Evolutionary conservation across 2,888 invertebrate genomes (phyloP).

Genomic region (Oligia strigilis): DNA sequence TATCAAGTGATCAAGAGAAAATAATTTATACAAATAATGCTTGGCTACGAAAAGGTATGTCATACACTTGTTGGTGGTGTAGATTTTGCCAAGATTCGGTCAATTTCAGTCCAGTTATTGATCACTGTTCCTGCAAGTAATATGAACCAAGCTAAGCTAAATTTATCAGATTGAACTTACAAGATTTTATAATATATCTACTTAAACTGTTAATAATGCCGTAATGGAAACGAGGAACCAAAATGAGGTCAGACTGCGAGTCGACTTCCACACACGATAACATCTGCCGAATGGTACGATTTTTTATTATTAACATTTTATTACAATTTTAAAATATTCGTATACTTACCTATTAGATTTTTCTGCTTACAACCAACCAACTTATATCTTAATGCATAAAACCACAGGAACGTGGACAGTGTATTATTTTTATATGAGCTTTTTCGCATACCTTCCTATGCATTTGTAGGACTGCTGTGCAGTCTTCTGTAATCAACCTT

Average conservation of each 20-base stretch:
- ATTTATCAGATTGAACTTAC: constrained; percentile 11
- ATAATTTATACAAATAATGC: constrained; percentile 10
- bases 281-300: constrained; percentile 49
- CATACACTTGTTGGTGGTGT: constrained; percentile 16
- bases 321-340: neutral
- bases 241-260: constrained; percentile 38
- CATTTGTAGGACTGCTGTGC: constrained; percentile 10
- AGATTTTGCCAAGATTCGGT: constrained; percentile 22
- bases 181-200: constrained; percentile 13
- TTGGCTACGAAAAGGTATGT: constrained; percentile 38
- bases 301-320: constrained; percentile 24
- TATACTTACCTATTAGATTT: constrained; percentile 21
- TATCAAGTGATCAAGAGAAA: constrained; percentile 16
- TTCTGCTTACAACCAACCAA: constrained; percentile 30
- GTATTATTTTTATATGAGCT: constrained; percentile 23
- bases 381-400: constrained; percentile 8
- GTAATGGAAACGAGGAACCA: constrained; percentile 25
- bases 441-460: constrained; percentile 15
- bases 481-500: constrained; percentile 38
- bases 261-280: constrained; percentile 29
- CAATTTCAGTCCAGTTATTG: constrained; percentile 6
- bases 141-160: constrained; percentile 11
- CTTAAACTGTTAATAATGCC: neutral
- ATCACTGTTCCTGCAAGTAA: constrained; percentile 24
- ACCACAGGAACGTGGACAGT: constrained; percentile 8